phyloP scores from a whole-genome alignment of 2,797 vertebrate species.

The Apogon talboti region DNA sequence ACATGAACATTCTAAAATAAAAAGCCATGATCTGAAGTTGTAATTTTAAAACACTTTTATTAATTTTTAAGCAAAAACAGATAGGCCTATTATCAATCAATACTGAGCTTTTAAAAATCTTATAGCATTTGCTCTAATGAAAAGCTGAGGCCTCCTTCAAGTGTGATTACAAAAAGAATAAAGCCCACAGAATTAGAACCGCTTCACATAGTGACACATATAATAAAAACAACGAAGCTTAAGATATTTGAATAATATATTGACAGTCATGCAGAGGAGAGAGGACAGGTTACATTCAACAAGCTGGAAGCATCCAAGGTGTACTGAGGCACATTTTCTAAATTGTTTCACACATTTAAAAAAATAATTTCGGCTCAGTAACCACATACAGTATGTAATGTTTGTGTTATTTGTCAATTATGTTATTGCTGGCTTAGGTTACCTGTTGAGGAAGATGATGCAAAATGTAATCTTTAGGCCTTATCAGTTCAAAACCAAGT shows the following conservation, averaged over 20 bases:
- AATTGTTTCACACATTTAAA: slow-evolving; percentile 55
- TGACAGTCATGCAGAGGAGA: slow-evolving; percentile 68
- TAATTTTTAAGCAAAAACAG: slow-evolving; percentile 61
- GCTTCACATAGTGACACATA: slow-evolving; percentile 50
- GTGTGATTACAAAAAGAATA: slow-evolving; percentile 50
- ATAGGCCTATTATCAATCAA: slow-evolving; percentile 47
- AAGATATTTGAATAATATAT: slow-evolving; percentile 34
- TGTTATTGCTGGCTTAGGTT: slow-evolving; percentile 74
- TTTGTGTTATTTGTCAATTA: slow-evolving; percentile 32
- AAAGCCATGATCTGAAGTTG: background rate
- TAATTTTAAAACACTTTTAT: slow-evolving; percentile 61
- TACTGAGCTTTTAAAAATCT: slow-evolving; percentile 57
- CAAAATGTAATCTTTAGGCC: slow-evolving; percentile 34
- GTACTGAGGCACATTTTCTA: slow-evolving; percentile 73
- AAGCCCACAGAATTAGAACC: slow-evolving; percentile 43
- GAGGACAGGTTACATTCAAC: slow-evolving; percentile 73
- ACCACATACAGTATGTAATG: slow-evolving; percentile 29
- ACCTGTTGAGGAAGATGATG: slow-evolving; percentile 51
- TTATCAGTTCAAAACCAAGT: slow-evolving; percentile 7
- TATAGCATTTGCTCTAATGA: slow-evolving; percentile 46
- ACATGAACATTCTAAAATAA: too few species aligned
- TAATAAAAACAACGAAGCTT: slow-evolving; percentile 41
- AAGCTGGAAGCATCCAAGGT: slow-evolving; percentile 76
- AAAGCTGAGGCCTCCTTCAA: slow-evolving; percentile 49
- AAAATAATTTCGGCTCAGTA: slow-evolving; percentile 46